phyloP scores from a whole-genome alignment of 2,888 invertebrate species.

The Pyrocoelia pectoralis region DNA sequence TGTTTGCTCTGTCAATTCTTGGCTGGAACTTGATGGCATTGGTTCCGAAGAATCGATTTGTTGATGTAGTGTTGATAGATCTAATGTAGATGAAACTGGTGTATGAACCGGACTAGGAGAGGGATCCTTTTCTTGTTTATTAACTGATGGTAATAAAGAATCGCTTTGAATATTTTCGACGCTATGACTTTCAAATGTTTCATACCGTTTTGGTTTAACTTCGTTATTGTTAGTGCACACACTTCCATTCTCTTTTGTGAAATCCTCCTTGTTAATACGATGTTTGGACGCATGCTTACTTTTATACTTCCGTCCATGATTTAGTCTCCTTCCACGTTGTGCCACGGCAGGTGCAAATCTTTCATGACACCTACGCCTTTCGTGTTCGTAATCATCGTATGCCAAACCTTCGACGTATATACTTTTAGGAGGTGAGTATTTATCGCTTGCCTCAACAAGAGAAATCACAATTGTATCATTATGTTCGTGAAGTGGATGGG shows the following conservation, averaged over 20 bases:
- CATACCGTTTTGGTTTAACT: conserved; percentile 11
- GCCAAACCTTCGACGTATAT: conserved; percentile 49
- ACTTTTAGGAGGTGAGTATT: conserved; percentile 50
- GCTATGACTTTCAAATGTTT: background rate
- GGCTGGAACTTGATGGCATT: conserved; percentile 53
- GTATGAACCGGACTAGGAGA: conserved; percentile 55
- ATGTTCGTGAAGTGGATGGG: conserved; percentile 53
- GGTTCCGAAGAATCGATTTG: conserved; percentile 66
- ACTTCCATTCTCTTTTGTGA: conserved; percentile 60
- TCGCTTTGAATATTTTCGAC: background rate
- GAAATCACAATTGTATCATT: conserved; percentile 47
- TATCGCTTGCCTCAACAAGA: conserved; percentile 49
- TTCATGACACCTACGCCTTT: conserved; percentile 69
- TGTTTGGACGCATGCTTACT: conserved; percentile 32
- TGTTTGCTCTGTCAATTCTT: conserved; percentile 52
- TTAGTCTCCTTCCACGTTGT: conserved; percentile 63
- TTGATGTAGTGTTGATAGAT: conserved; percentile 66
- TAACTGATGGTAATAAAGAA: background rate
- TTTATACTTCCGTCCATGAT: conserved; percentile 48
- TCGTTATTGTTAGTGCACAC: conserved; percentile 50
- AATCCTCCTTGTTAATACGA: conserved; percentile 41
- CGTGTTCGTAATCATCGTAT: conserved; percentile 69
- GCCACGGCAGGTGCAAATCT: conserved; percentile 59
- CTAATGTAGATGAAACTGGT: conserved; percentile 59
- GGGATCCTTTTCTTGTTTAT: conserved; percentile 46